Conservation (phyloP, 2,113 vertebrate species). For the Mellivora capensis region DNA sequence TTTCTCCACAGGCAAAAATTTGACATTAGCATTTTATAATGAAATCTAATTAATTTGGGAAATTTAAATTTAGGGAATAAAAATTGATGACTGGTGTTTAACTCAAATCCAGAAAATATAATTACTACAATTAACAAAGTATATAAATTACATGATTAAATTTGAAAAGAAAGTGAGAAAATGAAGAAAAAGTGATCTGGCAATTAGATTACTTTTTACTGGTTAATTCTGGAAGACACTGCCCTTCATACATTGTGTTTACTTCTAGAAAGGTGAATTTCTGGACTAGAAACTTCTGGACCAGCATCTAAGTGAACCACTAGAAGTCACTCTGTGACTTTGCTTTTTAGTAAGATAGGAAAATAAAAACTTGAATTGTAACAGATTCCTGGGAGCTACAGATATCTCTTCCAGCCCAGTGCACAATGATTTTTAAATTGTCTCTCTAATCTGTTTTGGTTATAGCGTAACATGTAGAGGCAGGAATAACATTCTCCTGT, state of each 20-base stretch:
- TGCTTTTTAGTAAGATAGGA: background rate
- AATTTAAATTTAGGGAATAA: conserved; percentile 25
- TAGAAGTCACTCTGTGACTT: background rate
- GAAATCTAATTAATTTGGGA: conserved; percentile 2
- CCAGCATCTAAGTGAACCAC: background rate
- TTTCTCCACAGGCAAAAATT: background rate
- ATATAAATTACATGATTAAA: background rate
- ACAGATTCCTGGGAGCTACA: background rate
- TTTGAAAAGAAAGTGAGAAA: background rate
- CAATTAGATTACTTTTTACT: background rate
- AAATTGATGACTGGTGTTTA: background rate
- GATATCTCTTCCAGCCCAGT: background rate
- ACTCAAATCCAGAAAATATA: conserved; percentile 28
- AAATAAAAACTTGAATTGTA: background rate
- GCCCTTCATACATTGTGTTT: background rate
- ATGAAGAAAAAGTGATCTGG: background rate
- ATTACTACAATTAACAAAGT: background rate
- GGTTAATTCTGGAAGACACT: background rate
- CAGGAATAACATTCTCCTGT: background rate
- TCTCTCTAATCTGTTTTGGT: background rate
- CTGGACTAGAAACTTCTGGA: background rate
- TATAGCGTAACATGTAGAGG: background rate
- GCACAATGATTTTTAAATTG: background rate
- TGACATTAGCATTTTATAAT: background rate
- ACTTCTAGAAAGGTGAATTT: background rate